Percentiles rank a stretch among this genome's conserved stretches.
These are phyloP conservation scores for Rhinoraja longicauda DNA, from an alignment of 2,797 vertebrate genomes.

Conservation along the genomic window DNA sequence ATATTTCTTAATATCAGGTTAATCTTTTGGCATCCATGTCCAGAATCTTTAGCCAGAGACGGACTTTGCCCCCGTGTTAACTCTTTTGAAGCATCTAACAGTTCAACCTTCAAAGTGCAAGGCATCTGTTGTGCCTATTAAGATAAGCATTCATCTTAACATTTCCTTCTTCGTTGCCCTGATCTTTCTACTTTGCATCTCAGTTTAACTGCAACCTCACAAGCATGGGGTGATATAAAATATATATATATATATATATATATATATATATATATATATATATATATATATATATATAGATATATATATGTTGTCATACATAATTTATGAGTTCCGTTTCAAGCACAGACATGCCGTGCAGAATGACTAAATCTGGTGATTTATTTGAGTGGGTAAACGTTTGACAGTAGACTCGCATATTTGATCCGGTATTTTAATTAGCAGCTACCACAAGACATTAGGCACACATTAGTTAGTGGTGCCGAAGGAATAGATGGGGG, in stretches of 20 bases:
- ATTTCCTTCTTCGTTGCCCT: neutral
- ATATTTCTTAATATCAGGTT: neutral
- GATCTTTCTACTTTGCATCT: neutral
- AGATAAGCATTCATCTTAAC: neutral
- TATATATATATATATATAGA: neutral
- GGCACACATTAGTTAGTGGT: neutral
- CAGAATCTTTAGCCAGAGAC: neutral
- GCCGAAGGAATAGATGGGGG: neutral
- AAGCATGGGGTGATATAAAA: neutral
- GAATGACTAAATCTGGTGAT: neutral
- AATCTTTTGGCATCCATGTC: neutral
- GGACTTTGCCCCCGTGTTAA: neutral
- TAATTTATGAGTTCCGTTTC: neutral
- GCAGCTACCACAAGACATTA: neutral
- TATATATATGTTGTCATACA: neutral
- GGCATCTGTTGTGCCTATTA: too few species aligned
- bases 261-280: neutral
- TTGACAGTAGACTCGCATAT: neutral
- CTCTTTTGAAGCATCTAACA: neutral
- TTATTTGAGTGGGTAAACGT: neutral
- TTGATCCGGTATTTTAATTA: neutral
- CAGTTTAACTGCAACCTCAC: neutral
- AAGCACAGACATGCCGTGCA: neutral
- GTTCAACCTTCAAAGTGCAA: neutral
- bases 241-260: neutral